phyloP scores from a whole-genome alignment of 2,888 invertebrate species.

The Griposia aprilina region DNA sequence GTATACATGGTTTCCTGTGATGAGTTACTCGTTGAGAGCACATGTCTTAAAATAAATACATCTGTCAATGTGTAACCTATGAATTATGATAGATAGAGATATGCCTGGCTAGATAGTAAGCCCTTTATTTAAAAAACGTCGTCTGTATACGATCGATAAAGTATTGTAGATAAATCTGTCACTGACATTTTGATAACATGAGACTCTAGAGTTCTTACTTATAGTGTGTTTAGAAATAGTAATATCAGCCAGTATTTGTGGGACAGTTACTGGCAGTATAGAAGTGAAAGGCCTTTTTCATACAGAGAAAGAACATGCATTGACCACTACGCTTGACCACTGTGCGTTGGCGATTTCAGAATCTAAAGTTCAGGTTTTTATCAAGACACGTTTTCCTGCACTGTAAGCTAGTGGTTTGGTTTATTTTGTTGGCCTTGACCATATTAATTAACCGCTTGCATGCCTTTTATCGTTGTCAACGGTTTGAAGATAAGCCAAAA shows the following conservation, averaged over 20 bases:
- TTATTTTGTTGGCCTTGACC: neutral
- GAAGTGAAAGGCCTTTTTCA: neutral
- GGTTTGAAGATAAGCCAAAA: neutral
- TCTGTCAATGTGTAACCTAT: constrained; percentile 24
- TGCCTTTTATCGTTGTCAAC: neutral
- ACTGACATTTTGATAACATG: constrained; percentile 34
- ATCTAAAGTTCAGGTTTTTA: neutral
- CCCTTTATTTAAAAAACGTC: constrained; percentile 43
- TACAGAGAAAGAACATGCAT: neutral
- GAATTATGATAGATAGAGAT: constrained; percentile 27
- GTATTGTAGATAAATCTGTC: constrained; percentile 52
- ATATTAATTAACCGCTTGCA: neutral
- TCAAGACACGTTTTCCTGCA: neutral
- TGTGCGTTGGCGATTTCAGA: neutral
- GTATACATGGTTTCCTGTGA: neutral
- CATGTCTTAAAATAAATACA: constrained; percentile 40
- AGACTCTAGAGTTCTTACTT: neutral
- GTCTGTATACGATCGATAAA: constrained; percentile 28
- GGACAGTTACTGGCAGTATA: neutral
- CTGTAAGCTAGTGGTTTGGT: neutral
- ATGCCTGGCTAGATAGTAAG: constrained; percentile 38
- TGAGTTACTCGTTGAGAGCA: constrained; percentile 5
- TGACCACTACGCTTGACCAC: no score
- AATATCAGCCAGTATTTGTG: neutral
- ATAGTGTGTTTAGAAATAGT: neutral